These are phyloP conservation scores for Tadarida brasiliensis DNA, from an alignment of 2,797 vertebrate species.

Conservation along the genomic window DNA sequence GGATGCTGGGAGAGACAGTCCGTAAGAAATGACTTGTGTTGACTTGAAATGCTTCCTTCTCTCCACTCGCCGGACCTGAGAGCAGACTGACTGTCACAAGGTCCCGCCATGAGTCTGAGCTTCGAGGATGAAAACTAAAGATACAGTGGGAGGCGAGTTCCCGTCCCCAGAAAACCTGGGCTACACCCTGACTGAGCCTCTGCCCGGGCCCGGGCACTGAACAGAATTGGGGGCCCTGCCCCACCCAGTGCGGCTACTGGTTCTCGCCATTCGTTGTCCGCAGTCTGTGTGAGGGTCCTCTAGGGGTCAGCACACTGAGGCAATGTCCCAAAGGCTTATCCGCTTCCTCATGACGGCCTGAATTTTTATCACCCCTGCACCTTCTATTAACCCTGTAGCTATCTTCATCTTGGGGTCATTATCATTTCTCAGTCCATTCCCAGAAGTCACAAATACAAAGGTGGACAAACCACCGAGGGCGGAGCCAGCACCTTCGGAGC, in stretches of 20 bases:
- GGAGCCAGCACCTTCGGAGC: background rate
- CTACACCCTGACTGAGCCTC: background rate
- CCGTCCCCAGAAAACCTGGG: background rate
- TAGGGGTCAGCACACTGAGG: background rate
- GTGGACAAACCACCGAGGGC: background rate
- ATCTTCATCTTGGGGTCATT: background rate
- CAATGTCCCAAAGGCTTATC: background rate
- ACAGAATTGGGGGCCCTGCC: background rate
- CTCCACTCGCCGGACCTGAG: background rate
- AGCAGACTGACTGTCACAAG: background rate
- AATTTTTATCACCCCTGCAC: too few species aligned
- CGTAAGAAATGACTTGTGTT: background rate
- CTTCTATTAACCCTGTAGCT: background rate
- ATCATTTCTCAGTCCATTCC: background rate
- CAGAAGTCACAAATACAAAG: conserved; percentile 22
- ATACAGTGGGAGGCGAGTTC: background rate
- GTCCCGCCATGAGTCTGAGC: background rate
- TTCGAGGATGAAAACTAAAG: background rate
- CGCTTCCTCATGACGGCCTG: too few species aligned
- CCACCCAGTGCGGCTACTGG: background rate
- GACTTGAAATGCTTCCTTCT: background rate
- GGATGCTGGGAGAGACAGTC: background rate
- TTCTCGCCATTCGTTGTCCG: background rate
- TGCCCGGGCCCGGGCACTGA: background rate
- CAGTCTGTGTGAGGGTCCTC: background rate